Evolutionary conservation across 2,797 vertebrate species (phyloP).

Genomic region (Coccyzus lansbergi): DNA sequence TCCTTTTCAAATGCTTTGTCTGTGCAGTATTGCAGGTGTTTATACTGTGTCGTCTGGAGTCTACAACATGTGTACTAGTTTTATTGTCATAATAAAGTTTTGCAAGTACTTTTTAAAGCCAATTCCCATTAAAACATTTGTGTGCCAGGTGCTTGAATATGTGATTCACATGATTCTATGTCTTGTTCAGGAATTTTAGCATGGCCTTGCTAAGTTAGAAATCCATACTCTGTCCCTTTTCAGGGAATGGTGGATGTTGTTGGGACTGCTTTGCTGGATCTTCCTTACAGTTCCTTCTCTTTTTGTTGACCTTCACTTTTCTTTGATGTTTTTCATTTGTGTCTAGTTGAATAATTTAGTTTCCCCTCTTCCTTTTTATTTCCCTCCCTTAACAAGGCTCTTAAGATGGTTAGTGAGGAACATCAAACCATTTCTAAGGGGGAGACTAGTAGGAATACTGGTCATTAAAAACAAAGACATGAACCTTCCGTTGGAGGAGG

Average conservation of each 20-base stretch:
- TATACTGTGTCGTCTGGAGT: background rate
- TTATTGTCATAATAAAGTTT: background rate
- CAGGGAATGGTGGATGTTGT: background rate
- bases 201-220: background rate
- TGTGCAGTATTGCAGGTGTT: background rate
- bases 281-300: background rate
- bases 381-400: background rate
- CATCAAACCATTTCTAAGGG: background rate
- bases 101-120: background rate
- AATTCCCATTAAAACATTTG: background rate
- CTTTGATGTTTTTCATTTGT: background rate
- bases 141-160: background rate
- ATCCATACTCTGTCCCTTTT: background rate
- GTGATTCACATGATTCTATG: background rate
- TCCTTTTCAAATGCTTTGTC: background rate
- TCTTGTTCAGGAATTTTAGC: background rate
- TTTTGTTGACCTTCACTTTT: background rate
- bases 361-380: background rate
- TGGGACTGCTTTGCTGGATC: background rate
- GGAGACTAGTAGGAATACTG: background rate
- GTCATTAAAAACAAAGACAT: background rate
- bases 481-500: background rate
- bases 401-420: background rate
- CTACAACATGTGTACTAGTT: background rate
- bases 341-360: background rate